Evolutionary conservation across 1,140 invertebrate species (phyloP).

Genomic region (Heliconius nattereri): DNA sequence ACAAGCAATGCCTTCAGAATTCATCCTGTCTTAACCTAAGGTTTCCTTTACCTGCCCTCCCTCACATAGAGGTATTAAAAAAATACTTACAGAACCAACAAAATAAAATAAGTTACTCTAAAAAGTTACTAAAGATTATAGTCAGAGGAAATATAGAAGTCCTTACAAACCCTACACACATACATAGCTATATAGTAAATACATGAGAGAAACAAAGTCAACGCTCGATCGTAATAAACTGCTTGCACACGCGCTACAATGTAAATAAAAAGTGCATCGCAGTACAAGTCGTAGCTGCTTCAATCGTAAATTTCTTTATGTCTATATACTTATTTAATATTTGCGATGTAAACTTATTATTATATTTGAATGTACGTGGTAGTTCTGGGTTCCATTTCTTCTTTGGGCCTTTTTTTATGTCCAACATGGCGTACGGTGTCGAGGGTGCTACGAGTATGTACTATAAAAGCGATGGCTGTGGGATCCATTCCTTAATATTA

Average conservation of each 20-base stretch:
- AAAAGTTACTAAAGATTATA: not conserved
- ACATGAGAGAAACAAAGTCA: not conserved
- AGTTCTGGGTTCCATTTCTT: not conserved
- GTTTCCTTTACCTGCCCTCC: too few relatives aligned
- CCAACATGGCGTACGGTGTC: too few relatives aligned
- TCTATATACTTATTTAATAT: not conserved
- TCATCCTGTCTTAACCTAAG: too few relatives aligned
- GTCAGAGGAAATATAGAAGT: not conserved
- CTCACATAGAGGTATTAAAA: too few relatives aligned
- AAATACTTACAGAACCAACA: too few relatives aligned
- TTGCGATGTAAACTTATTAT: not conserved
- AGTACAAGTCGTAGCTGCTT: not conserved
- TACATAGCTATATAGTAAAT: not conserved
- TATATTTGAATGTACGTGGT: not conserved
- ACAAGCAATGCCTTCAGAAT: not conserved
- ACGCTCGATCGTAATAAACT: not conserved
- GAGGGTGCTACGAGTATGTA: too few relatives aligned
- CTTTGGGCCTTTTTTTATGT: not conserved
- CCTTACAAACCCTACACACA: not conserved
- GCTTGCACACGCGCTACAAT: conserved; percentile 1
- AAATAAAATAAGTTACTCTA: not conserved
- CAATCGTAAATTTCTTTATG: not conserved
- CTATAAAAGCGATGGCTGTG: too few relatives aligned
- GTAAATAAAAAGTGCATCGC: conserved; percentile 1
- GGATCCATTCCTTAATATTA: too few relatives aligned